Conservation (phyloP, 2,888 invertebrate species). For the Hipparchia semele region DNA sequence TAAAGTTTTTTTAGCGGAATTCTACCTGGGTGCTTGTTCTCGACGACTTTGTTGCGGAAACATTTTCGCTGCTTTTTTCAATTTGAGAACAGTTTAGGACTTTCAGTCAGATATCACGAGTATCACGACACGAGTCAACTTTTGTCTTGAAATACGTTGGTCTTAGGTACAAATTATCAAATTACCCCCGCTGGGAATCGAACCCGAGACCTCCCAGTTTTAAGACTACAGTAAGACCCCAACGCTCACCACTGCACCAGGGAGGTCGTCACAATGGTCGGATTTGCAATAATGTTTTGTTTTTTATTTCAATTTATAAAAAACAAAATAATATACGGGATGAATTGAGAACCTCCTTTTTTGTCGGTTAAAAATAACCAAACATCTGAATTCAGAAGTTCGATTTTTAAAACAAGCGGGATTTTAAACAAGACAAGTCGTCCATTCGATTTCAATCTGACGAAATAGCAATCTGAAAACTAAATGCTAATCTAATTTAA, state of each 20-base stretch:
- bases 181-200: too few relatives aligned
- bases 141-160: not conserved
- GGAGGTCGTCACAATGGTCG: too few relatives aligned
- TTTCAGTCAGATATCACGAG: not conserved
- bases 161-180: too few relatives aligned
- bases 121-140: too few relatives aligned
- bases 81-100: not conserved
- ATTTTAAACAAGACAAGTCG: constrained; percentile 38
- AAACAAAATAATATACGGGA: too few relatives aligned
- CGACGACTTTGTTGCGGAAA: not conserved
- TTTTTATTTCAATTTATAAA: too few relatives aligned
- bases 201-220: too few relatives aligned
- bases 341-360: too few relatives aligned
- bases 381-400: constrained; percentile 32
- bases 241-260: too few relatives aligned
- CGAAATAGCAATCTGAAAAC: constrained; percentile 10
- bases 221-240: too few relatives aligned
- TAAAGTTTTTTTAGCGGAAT: constrained; percentile 19
- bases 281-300: too few relatives aligned
- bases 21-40: not conserved
- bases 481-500: constrained; percentile 8
- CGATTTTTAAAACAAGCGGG: constrained; percentile 33
- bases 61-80: not conserved
- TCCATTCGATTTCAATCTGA: constrained; percentile 41
- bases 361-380: not conserved